These are phyloP conservation scores for Dissostichus mawsoni DNA, from an alignment of 2,113 vertebrate genomes.

Conservation along the genomic window DNA sequence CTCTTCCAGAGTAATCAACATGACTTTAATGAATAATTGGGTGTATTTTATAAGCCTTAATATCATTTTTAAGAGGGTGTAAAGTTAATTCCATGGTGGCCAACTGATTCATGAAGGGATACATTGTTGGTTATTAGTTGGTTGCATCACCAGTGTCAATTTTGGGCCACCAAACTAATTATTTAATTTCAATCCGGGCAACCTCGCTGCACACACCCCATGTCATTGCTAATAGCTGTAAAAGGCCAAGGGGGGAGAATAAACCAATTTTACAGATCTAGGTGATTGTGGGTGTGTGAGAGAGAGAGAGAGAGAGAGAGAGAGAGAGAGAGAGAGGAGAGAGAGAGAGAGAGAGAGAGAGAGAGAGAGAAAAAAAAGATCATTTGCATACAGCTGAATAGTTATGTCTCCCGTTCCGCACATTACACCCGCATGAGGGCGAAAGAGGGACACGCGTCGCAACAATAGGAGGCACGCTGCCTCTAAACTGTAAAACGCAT, in stretches of 20 bases:
- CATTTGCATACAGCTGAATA: slow-evolving; percentile 87
- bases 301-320: slow-evolving; percentile 16
- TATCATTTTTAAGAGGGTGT: not conserved
- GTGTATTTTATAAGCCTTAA: not conserved
- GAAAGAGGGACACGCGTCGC: slow-evolving; percentile 77
- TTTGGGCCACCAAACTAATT: slow-evolving; percentile 33
- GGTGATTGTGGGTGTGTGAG: slow-evolving; percentile 17
- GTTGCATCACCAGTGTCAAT: not conserved
- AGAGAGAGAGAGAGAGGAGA: slow-evolving; percentile 12
- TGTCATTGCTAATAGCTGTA: slow-evolving; percentile 24
- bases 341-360: slow-evolving; percentile 17
- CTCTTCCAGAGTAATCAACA: not conserved
- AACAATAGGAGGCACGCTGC: slow-evolving; percentile 80
- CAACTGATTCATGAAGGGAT: not conserved
- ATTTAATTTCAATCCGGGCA: slow-evolving; percentile 29
- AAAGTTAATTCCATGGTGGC: not conserved
- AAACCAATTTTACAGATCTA: slow-evolving; percentile 49
- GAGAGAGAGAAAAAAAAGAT: slow-evolving; percentile 43
- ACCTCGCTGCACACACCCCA: not conserved
- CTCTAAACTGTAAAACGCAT: slow-evolving; percentile 66
- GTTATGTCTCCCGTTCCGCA: slow-evolving; percentile 69
- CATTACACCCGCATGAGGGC: slow-evolving; percentile 75
- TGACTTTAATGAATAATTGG: not conserved
- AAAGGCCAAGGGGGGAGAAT: slow-evolving; percentile 38
- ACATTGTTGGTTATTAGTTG: not conserved